These are phyloP conservation scores for Microhierax caerulescens DNA, from an alignment of 2,797 vertebrate species.

Conservation along the genomic window DNA sequence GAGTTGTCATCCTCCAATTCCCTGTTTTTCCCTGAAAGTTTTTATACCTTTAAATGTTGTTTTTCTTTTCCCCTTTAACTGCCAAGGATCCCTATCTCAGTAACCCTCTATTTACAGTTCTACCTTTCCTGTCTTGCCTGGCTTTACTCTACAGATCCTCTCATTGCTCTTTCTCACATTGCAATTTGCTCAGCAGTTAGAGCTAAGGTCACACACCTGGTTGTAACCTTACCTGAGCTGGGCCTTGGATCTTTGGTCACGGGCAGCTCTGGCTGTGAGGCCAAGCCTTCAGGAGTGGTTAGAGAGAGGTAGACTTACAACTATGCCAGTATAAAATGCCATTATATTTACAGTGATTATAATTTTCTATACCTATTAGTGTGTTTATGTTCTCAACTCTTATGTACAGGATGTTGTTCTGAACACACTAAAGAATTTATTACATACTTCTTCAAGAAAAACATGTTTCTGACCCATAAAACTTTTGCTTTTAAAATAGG, in stretches of 20 bases:
- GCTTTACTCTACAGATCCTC: neutral
- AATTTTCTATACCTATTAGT: neutral
- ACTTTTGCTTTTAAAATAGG: neutral
- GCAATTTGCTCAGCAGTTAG: neutral
- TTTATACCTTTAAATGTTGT: neutral
- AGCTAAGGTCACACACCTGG: neutral
- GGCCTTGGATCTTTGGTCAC: no score
- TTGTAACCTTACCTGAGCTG: neutral
- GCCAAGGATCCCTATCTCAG: neutral
- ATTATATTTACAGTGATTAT: neutral
- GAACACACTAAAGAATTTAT: neutral
- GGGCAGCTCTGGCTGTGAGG: no score
- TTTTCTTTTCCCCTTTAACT: neutral
- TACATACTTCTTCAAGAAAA: neutral
- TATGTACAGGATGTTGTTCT: neutral
- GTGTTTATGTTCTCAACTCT: neutral
- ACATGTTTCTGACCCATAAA: neutral
- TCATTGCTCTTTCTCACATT: neutral
- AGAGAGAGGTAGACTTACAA: neutral
- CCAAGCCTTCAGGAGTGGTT: neutral
- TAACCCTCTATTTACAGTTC: neutral
- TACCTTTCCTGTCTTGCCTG: neutral
- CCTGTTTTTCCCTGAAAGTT: neutral
- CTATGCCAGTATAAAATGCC: neutral
- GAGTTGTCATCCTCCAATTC: neutral